Evolutionary conservation across 2,797 vertebrate genomes (phyloP), one percentile per base, ranked within the genome.

Genomic region (Urophycis tenuis): DNA sequence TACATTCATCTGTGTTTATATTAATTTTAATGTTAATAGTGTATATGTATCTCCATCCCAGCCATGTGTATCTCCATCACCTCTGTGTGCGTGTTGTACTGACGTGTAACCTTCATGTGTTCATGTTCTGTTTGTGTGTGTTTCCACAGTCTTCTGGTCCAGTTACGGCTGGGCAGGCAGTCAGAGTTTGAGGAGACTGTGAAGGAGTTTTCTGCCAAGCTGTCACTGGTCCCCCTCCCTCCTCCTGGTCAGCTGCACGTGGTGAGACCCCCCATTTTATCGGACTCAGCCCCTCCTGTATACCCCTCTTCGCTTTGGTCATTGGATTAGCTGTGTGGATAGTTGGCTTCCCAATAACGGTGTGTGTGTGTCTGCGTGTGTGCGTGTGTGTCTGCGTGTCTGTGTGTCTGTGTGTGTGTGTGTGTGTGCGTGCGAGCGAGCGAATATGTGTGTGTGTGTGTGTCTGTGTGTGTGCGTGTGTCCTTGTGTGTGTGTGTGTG

Each of bases 211-310:
- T 93, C 98, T 11, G 97, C 97, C 80, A 98, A 95, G 79, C 87
- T 99, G 25, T 95, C 94, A 0, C 88, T 99, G 12, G 94, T 98
- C 5, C 97, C 98, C 0, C 92, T 94, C 72, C 96, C 97, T 0
- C 97, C 98, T 3, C 95, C 97, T 12, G 98, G 98, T 87, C 94
- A 94, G 0, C 94, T 99, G 4, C 94, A 99, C 69, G 92, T 99
- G 97, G 98, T 99, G 90, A 94, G 88, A 74, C 67, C 15, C 67
- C 15, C 45, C 19, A 22, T 53, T 53, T 15, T 53, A 19, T 53
- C 4, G 0, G 15, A 17, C 45, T 49, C 17, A 8, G 8, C 22
- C 3, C 2, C 53, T 60, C 53, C 53, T 60, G 7, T 25, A n/a
- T n/a, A n/a, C 19, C n/a, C 25, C 22, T 60, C 53, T 60, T 60